These are phyloP conservation scores for Eudasyphora cyanicolor DNA, from an alignment of 2,888 invertebrate species.

Conservation along the genomic window DNA sequence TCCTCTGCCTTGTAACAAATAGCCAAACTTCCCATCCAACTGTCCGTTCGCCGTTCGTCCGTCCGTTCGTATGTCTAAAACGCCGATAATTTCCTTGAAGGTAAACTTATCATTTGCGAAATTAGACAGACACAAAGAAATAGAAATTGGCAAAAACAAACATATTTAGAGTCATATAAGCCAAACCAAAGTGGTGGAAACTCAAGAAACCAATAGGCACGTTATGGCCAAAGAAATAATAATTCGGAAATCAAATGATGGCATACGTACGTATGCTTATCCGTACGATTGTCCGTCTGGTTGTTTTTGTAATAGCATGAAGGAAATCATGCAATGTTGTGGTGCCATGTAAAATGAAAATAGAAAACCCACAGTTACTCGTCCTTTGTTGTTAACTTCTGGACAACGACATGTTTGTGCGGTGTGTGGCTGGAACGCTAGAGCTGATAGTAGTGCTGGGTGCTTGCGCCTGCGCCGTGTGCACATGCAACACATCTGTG, in stretches of 20 bases:
- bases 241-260: conserved; percentile 53
- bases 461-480: not conserved
- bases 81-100: conserved; percentile 29
- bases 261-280: not conserved
- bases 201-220: conserved; percentile 38
- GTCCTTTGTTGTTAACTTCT: conserved; percentile 15
- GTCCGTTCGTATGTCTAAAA: conserved; percentile 18
- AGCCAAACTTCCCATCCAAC: too few relatives aligned
- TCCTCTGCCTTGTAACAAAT: not conserved
- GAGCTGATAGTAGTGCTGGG: too few relatives aligned
- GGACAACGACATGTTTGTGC: not conserved
- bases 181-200: not conserved
- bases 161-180: conserved; percentile 32
- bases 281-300: too few relatives aligned
- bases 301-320: not conserved
- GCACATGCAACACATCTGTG: conserved; percentile 44
- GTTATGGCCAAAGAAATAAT: conserved; percentile 41
- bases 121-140: conserved; percentile 46
- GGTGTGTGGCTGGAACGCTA: conserved; percentile 23
- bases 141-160: conserved; percentile 40
- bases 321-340: conserved; percentile 37
- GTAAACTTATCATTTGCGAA: conserved; percentile 58
- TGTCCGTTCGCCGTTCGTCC: conserved; percentile 23
- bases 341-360: not conserved
- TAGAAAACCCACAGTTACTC: conserved; percentile 15